A percentile compares a stretch with the other conserved stretches of the same genome.
phyloP scores from a whole-genome alignment of 2,888 invertebrate species.

The Timema cristinae region DNA sequence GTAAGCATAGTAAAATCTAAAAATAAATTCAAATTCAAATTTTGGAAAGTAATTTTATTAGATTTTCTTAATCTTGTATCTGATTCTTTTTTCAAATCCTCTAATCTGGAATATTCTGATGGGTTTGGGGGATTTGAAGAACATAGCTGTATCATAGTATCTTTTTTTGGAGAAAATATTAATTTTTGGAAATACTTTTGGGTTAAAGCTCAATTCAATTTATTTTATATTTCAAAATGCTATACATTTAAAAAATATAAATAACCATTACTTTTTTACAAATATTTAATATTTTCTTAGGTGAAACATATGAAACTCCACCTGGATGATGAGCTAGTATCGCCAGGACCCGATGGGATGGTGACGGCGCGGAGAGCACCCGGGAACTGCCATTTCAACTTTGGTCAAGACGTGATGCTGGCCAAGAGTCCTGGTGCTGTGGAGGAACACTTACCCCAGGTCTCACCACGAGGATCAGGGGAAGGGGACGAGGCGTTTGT shows the following conservation, averaged over 20 bases:
- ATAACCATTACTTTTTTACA: background rate
- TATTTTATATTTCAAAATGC: background rate
- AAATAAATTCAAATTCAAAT: no score
- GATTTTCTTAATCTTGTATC: no score
- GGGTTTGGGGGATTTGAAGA: no score
- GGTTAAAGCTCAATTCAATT: background rate
- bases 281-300: slow-evolving; percentile 32
- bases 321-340: slow-evolving; percentile 46
- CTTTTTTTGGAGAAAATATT: no score
- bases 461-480: background rate
- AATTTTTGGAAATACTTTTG: no score
- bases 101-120: no score
- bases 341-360: slow-evolving; percentile 46
- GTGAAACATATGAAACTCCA: slow-evolving; percentile 40
- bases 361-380: slow-evolving; percentile 65
- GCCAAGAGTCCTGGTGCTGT: slow-evolving; percentile 15
- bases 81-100: no score
- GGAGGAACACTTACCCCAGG: slow-evolving; percentile 1
- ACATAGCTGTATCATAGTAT: no score
- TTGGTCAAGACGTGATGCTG: slow-evolving; percentile 58
- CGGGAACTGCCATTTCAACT: slow-evolving; percentile 72
- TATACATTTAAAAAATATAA: background rate
- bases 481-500: background rate
- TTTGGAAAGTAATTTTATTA: no score
- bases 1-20: no score